These are phyloP conservation scores for Scolopax rusticola DNA, from an alignment of 2,797 vertebrate species.

Conservation along the genomic window DNA sequence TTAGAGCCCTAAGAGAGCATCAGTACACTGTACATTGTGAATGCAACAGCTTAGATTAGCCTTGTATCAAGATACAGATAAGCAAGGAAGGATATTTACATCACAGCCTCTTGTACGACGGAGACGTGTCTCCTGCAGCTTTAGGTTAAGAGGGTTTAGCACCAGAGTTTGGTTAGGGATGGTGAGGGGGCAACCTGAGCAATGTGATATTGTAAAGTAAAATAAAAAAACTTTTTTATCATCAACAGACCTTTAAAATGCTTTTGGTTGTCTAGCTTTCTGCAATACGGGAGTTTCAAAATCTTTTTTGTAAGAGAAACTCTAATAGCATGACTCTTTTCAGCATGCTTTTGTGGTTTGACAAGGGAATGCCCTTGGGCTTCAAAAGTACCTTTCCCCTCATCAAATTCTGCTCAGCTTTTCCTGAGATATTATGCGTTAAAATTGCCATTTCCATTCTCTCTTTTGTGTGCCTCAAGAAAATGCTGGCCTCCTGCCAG, in stretches of 20 bases:
- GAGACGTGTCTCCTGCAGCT: background rate
- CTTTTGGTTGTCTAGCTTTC: background rate
- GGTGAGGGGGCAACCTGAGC: background rate
- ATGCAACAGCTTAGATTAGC: background rate
- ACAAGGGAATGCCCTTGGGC: background rate
- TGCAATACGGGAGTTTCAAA: background rate
- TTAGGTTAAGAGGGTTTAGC: background rate
- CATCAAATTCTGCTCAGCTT: background rate
- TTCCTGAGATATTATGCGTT: background rate
- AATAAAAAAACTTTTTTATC: background rate
- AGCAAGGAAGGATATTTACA: background rate
- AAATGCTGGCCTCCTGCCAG: background rate
- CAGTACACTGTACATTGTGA: background rate
- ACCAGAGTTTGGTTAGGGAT: rapidly evolving
- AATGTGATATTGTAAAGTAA: background rate
- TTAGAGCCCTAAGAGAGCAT: background rate
- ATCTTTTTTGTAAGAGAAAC: background rate
- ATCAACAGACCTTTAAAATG: background rate
- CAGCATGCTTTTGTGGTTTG: background rate
- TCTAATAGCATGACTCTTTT: background rate
- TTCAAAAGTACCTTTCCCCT: background rate
- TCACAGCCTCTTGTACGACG: background rate
- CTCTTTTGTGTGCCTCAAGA: background rate
- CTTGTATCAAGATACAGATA: background rate
- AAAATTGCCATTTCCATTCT: background rate